Conservation (phyloP, 2,113 vertebrate species). For the Eubucco bourcierii region DNA sequence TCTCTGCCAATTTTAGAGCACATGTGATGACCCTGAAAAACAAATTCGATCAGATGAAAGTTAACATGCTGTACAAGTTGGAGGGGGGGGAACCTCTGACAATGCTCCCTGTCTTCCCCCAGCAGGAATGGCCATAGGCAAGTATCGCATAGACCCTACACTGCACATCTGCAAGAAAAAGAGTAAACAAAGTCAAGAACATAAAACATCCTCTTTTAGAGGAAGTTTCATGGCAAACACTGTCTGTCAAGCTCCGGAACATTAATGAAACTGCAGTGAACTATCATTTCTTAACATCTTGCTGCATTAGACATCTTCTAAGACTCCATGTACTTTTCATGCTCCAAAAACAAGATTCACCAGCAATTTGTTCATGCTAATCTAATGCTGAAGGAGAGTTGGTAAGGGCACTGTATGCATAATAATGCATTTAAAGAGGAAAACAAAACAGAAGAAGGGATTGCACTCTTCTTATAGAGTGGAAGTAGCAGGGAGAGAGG, state of each 20-base stretch:
- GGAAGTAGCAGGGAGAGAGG: background rate
- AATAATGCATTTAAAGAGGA: background rate
- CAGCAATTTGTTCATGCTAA: background rate
- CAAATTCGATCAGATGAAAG: slow-evolving; percentile 25
- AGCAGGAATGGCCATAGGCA: background rate
- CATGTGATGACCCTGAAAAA: slow-evolving; percentile 47
- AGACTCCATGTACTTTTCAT: background rate
- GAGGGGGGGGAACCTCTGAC: background rate
- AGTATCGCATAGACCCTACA: background rate
- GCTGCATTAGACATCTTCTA: background rate
- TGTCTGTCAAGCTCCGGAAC: background rate
- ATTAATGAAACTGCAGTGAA: background rate
- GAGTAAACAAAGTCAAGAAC: background rate
- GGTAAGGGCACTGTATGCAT: background rate
- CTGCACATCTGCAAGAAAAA: background rate
- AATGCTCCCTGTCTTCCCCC: background rate
- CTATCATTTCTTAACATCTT: background rate
- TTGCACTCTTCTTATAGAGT: background rate
- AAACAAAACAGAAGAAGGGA: background rate
- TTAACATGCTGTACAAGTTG: background rate
- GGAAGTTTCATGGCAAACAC: background rate
- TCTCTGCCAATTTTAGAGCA: slow-evolving; percentile 40
- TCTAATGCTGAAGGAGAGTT: background rate
- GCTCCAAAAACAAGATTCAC: background rate
- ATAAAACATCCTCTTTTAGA: background rate